Evolutionary conservation across 1,140 invertebrate genomes (phyloP).

Genomic region (Prorops nasuta): DNA sequence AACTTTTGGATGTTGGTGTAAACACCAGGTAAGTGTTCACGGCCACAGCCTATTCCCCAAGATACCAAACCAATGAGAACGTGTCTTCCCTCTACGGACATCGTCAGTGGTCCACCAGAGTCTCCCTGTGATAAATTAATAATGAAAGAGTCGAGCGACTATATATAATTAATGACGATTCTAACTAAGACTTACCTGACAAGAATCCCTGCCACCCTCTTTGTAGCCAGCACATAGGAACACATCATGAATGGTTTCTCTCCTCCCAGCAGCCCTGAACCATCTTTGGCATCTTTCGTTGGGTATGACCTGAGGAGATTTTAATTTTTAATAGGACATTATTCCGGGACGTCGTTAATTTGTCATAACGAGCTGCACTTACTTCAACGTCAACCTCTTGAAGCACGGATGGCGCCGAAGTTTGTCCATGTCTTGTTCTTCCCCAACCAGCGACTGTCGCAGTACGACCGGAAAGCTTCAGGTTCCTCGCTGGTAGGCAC

Average conservation of each 20-base stretch:
- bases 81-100: constrained; percentile 77
- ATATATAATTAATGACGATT: constrained; percentile 10
- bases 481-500: constrained; percentile 71
- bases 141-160: constrained; percentile 4
- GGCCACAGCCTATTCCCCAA: constrained; percentile 88
- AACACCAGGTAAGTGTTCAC: constrained; percentile 85
- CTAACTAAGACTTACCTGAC: constrained; percentile 49
- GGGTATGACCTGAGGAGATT: constrained; percentile 86
- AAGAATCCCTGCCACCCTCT: constrained; percentile 73
- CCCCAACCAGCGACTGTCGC: constrained; percentile 91
- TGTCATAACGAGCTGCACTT: too few relatives aligned
- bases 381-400: constrained; percentile 61
- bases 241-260: constrained; percentile 90
- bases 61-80: constrained; percentile 85
- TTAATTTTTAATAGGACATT: too few relatives aligned
- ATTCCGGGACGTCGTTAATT: too few relatives aligned
- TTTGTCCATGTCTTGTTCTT: constrained; percentile 78
- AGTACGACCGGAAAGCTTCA: constrained; percentile 77
- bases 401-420: constrained; percentile 72
- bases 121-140: constrained; percentile 63
- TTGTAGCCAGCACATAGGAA: constrained; percentile 92
- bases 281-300: constrained; percentile 88
- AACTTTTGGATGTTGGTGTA: constrained; percentile 91
- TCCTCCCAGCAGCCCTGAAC: constrained; percentile 84
- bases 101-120: constrained; percentile 79